Percentiles rank a stretch among this genome's conserved stretches.
Conservation (phyloP, 1,140 invertebrate species). For the Drosophila kanapiae region DNA sequence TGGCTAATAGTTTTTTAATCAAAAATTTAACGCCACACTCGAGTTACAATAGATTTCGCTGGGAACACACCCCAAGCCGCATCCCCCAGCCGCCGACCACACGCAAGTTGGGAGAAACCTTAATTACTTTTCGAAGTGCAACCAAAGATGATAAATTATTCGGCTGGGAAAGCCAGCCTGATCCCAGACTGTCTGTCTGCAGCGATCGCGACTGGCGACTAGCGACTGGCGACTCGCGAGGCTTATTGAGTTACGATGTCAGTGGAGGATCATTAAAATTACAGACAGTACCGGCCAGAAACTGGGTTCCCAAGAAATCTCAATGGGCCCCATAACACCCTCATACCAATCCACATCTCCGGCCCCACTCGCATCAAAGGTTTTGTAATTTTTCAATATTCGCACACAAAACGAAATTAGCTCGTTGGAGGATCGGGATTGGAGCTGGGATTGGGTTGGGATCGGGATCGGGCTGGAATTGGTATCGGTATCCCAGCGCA, state of each 20-base stretch:
- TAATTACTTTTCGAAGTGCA: conserved; percentile 82
- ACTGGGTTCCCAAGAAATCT: conserved; percentile 64
- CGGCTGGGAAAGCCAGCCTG: conserved; percentile 45
- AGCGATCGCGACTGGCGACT: conserved; percentile 51
- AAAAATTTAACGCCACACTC: conserved; percentile 78
- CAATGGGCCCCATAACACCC: conserved; percentile 13
- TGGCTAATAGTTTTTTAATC: conserved; percentile 83
- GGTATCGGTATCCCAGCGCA: conserved; percentile 50
- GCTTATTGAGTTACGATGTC: conserved; percentile 70
- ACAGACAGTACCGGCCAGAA: conserved; percentile 65
- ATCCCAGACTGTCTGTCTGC: conserved; percentile 79
- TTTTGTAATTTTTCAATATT: conserved; percentile 82
- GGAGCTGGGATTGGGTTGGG: conserved; percentile 25
- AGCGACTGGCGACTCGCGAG: conserved; percentile 30
- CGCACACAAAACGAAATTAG: conserved; percentile 75
- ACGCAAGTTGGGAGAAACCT: conserved; percentile 62
- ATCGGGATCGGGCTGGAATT: conserved; percentile 31
- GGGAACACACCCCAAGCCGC: conserved; percentile 32
- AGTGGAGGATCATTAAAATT: conserved; percentile 77
- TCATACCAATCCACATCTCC: not conserved
- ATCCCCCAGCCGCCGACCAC: conserved; percentile 58
- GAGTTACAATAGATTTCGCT: conserved; percentile 62
- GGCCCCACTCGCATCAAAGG: conserved; percentile 27
- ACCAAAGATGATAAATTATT: conserved; percentile 73
- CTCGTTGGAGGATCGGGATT: conserved; percentile 49